These are phyloP conservation scores for Scytalopus superciliaris DNA, from an alignment of 2,113 vertebrate species.

Conservation along the genomic window DNA sequence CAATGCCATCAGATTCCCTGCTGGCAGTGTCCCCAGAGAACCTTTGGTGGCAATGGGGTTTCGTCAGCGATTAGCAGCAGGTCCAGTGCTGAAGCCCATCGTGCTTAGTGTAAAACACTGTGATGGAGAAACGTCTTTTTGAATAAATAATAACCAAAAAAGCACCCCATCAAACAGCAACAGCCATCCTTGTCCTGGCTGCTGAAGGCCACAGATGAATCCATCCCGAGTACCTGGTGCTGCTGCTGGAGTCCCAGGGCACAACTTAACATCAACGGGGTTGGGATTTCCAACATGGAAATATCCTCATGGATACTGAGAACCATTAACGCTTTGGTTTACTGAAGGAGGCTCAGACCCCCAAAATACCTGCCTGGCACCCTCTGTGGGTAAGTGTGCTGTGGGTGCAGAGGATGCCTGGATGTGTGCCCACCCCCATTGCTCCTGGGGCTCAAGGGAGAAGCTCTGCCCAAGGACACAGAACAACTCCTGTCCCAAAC, in stretches of 20 bases:
- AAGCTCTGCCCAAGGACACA: not conserved
- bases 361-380: not conserved
- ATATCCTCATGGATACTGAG: not conserved
- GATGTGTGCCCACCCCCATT: rapidly evolving
- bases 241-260: not conserved
- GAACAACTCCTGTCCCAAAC: not conserved
- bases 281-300: not conserved
- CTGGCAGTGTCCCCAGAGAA: not conserved
- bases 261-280: not conserved
- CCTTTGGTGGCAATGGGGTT: rapidly evolving
- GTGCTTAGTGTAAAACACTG: not conserved
- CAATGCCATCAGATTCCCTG: not conserved
- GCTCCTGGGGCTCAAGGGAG: not conserved
- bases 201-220: rapidly evolving
- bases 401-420: not conserved
- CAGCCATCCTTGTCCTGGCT: not conserved
- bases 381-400: not conserved
- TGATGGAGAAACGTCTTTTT: not conserved
- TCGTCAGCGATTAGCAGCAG: not conserved
- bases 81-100: not conserved
- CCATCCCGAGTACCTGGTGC: not conserved
- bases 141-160: not conserved
- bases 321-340: not conserved
- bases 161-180: not conserved
- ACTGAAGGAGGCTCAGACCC: not conserved